Conservation (phyloP, 2,113 vertebrate genomes). For the Sorex araneus region DNA sequence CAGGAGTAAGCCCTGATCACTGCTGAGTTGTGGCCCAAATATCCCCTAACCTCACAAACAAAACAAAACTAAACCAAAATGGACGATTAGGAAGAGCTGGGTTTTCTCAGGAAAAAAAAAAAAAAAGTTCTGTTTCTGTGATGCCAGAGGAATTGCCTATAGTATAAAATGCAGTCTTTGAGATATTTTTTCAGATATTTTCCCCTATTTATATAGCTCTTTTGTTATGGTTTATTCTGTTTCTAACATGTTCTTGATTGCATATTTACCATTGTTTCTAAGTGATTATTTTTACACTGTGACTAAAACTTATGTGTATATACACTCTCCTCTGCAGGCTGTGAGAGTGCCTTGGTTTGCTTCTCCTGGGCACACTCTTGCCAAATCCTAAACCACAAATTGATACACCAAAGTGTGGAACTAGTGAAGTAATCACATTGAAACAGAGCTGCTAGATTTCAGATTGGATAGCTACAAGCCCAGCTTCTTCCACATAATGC, state of each 20-base stretch:
- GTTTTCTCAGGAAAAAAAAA: background rate
- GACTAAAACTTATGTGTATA: slow-evolving; percentile 36
- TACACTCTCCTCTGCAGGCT: slow-evolving; percentile 38
- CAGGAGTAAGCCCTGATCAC: too few relatives aligned
- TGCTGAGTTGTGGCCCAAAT: too few relatives aligned
- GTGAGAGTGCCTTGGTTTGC: slow-evolving; percentile 63
- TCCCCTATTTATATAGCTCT: slow-evolving; percentile 31
- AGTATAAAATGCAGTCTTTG: background rate
- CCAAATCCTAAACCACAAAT: slow-evolving; percentile 72
- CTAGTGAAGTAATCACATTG: slow-evolving; percentile 51
- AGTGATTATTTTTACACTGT: slow-evolving; percentile 71
- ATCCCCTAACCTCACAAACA: too few relatives aligned
- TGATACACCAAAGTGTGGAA: slow-evolving; percentile 60
- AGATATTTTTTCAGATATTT: slow-evolving; percentile 61
- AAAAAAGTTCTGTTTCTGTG: background rate
- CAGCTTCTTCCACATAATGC: slow-evolving; percentile 20
- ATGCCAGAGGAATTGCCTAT: background rate
- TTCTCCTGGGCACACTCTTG: slow-evolving; percentile 61
- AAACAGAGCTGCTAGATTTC: slow-evolving; percentile 65
- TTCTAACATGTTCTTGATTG: slow-evolving; percentile 56
- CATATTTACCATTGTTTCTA: slow-evolving; percentile 53
- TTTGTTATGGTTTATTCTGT: slow-evolving; percentile 59
- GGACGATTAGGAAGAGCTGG: background rate
- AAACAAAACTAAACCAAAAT: background rate
- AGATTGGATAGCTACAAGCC: slow-evolving; percentile 24